These are phyloP conservation scores for Thaumetopoea pityocampa DNA, from an alignment of 1,140 invertebrate genomes.

Conservation along the genomic window DNA sequence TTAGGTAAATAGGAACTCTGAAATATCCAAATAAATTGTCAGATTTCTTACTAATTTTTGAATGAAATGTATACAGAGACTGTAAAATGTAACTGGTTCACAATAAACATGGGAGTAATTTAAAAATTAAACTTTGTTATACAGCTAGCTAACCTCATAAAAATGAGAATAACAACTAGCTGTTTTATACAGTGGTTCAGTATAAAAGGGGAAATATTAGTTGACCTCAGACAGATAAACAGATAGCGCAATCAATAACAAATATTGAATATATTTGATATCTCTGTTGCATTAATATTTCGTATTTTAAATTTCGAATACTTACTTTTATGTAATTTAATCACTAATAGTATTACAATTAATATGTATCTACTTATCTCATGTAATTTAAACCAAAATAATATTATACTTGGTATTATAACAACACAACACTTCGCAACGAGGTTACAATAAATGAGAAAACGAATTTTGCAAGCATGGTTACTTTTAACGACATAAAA, in stretches of 20 bases:
- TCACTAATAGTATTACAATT: too few relatives aligned
- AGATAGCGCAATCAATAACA: constrained; percentile 56
- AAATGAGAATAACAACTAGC: constrained; percentile 3
- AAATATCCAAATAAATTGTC: too few relatives aligned
- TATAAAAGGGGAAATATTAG: constrained; percentile 31
- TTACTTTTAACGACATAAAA: background rate
- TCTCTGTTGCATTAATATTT: constrained; percentile 7
- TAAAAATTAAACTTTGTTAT: background rate
- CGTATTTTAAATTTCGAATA: background rate
- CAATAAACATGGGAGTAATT: background rate
- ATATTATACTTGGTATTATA: too few relatives aligned
- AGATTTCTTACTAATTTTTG: too few relatives aligned
- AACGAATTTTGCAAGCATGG: constrained; percentile 9
- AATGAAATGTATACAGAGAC: too few relatives aligned
- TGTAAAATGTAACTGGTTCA: background rate
- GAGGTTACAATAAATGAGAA: too few relatives aligned
- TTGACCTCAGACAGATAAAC: constrained; percentile 46
- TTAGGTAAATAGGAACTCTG: constrained; percentile 19
- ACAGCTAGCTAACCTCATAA: constrained; percentile 5
- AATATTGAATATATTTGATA: constrained; percentile 33
- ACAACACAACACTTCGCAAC: too few relatives aligned
- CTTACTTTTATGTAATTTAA: constrained; percentile 1
- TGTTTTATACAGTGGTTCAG: constrained; percentile 13
- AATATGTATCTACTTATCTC: too few relatives aligned
- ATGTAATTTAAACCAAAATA: too few relatives aligned